phyloP scores from a whole-genome alignment of 92 coral and sea anemone species.

The Muricea muricata region DNA sequence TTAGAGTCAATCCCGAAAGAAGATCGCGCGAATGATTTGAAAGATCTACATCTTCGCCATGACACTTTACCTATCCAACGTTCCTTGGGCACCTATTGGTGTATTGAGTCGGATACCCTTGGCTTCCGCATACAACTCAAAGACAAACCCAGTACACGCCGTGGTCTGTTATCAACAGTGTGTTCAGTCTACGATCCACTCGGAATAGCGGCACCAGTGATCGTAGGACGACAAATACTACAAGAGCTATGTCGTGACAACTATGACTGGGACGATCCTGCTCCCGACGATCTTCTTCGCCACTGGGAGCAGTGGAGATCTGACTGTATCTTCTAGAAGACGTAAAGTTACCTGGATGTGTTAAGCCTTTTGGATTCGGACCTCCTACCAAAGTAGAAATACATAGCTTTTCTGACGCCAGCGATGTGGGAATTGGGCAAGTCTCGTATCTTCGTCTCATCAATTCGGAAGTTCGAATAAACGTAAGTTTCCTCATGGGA shows the following conservation, averaged over 20 bases:
- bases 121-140: slow-evolving; percentile 59
- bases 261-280: slow-evolving; percentile 47
- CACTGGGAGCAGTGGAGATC: slow-evolving; percentile 68
- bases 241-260: slow-evolving; percentile 53
- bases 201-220: slow-evolving; percentile 56
- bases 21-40: slow-evolving; percentile 63
- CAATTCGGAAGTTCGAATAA: slow-evolving; percentile 21
- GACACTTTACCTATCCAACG: slow-evolving; percentile 61
- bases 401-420: slow-evolving; percentile 69
- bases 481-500: slow-evolving; percentile 66
- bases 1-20: slow-evolving; percentile 50
- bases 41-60: slow-evolving; percentile 63
- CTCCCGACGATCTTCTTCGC: slow-evolving; percentile 41
- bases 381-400: slow-evolving; percentile 50
- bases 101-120: slow-evolving; percentile 61
- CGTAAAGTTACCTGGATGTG: slow-evolving; percentile 54
- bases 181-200: slow-evolving; percentile 65
- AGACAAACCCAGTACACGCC: slow-evolving; percentile 69
- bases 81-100: slow-evolving; percentile 66
- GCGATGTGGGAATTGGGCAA: slow-evolving; percentile 58
- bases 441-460: slow-evolving; percentile 56
- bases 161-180: slow-evolving; percentile 62
- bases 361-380: slow-evolving; percentile 69
- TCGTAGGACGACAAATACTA: slow-evolving; percentile 56
- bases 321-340: slow-evolving; percentile 54